A percentile compares a stretch with the other conserved stretches of the same genome.
phyloP scores from a whole-genome alignment of 2,888 invertebrate species.

The Luperina testacea region DNA sequence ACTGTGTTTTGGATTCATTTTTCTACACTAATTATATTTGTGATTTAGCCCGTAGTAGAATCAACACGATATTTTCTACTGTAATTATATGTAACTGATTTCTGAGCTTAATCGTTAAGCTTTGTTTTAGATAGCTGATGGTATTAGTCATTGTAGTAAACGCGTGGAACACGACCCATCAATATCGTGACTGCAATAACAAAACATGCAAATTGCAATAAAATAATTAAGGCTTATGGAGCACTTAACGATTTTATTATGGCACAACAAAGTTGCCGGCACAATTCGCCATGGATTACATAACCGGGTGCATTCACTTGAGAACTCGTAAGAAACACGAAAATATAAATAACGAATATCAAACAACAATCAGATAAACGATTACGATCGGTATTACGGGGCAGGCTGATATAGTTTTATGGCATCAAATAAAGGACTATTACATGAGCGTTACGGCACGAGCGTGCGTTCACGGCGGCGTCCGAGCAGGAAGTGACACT shows the following conservation, averaged over 20 bases:
- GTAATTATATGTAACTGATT: constrained; percentile 12
- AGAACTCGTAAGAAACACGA: constrained; percentile 50
- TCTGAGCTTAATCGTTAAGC: constrained; percentile 29
- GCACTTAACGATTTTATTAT: constrained; percentile 61
- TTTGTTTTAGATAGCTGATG: constrained; percentile 31
- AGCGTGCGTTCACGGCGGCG: constrained; percentile 75
- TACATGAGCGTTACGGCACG: constrained; percentile 72
- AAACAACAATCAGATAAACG: constrained; percentile 71
- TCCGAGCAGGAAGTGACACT: constrained; percentile 83
- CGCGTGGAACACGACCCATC: constrained; percentile 58
- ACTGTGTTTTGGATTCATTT: constrained; percentile 1
- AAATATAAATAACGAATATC: constrained; percentile 66
- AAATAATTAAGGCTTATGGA: constrained; percentile 63
- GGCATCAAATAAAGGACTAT: constrained; percentile 79
- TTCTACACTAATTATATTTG: not conserved
- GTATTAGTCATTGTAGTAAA: constrained; percentile 46
- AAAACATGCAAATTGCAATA: constrained; percentile 59
- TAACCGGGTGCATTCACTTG: constrained; percentile 57
- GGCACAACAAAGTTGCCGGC: constrained; percentile 52
- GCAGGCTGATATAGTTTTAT: constrained; percentile 78
- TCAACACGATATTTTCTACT: not conserved
- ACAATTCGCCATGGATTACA: constrained; percentile 53
- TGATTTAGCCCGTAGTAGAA: not conserved
- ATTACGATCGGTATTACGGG: constrained; percentile 65
- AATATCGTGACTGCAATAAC: constrained; percentile 61